Evolutionary conservation across 2,113 vertebrate species (phyloP).

Genomic region (Mustela nigripes): DNA sequence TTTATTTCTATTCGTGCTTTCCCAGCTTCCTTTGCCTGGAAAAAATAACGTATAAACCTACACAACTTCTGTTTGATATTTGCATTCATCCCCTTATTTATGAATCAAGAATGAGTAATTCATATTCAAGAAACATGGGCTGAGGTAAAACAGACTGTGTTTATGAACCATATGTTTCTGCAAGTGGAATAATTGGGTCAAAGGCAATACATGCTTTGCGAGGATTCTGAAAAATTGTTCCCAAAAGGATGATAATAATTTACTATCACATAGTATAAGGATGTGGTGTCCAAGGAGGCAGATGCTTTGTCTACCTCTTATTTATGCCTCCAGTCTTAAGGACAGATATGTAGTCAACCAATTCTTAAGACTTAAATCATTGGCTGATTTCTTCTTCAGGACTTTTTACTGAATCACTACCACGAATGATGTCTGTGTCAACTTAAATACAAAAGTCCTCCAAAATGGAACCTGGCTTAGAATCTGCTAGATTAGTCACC

Average conservation of each 20-base stretch:
- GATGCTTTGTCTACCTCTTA: not conserved
- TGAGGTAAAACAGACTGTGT: not conserved
- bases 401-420: not conserved
- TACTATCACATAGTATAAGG: not conserved
- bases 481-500: not conserved
- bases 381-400: not conserved
- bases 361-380: not conserved
- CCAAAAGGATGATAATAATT: not conserved
- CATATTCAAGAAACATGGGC: not conserved
- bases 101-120: not conserved
- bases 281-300: not conserved
- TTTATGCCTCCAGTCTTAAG: not conserved
- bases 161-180: slow-evolving; percentile 25
- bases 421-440: not conserved
- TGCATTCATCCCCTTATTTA: not conserved
- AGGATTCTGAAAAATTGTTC: not conserved
- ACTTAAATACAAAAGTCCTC: not conserved
- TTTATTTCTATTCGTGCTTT: not conserved
- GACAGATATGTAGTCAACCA: not conserved
- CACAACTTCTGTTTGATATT: slow-evolving; percentile 10
- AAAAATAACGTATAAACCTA: not conserved
- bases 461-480: not conserved
- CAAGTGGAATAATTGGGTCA: slow-evolving; percentile 41
- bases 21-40: not conserved
- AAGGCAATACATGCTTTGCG: not conserved